These are phyloP conservation scores for Chrysolina haemoptera DNA, from an alignment of 2,888 invertebrate species.

Conservation along the genomic window DNA sequence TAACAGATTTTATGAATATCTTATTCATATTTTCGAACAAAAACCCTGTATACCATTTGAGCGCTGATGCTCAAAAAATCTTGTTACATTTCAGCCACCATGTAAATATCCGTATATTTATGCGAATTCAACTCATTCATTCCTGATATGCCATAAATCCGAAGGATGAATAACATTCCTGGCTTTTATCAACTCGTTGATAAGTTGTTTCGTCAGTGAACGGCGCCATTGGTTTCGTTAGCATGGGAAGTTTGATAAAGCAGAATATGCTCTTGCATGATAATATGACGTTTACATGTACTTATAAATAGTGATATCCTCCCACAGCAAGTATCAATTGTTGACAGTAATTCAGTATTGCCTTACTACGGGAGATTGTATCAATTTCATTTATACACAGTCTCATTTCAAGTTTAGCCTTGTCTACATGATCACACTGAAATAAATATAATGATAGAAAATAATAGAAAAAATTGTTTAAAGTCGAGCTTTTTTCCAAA, in stretches of 20 bases:
- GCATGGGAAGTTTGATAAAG: background rate
- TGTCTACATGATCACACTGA: too few relatives aligned
- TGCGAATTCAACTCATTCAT: too few relatives aligned
- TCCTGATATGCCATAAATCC: background rate
- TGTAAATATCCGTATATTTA: too few relatives aligned
- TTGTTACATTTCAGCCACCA: too few relatives aligned
- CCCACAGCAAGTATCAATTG: background rate
- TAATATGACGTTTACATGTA: background rate
- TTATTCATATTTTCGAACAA: too few relatives aligned
- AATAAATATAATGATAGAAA: too few relatives aligned
- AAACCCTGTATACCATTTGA: background rate
- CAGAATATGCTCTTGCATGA: background rate
- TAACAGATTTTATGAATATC: too few relatives aligned
- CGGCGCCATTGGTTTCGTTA: conserved; percentile 1
- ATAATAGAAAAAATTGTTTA: too few relatives aligned
- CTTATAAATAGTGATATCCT: background rate
- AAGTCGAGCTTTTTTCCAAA: too few relatives aligned
- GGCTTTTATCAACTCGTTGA: background rate
- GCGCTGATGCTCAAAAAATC: background rate
- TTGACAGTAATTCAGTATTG: background rate
- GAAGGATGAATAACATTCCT: background rate
- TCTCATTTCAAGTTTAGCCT: too few relatives aligned
- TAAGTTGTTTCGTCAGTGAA: background rate
- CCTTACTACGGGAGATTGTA: too few relatives aligned
- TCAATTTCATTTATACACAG: too few relatives aligned